A percentile compares a stretch with the other conserved stretches of the same genome.
These are phyloP conservation scores for Agonopterix arenella DNA, from an alignment of 2,888 invertebrate species.

Conservation along the genomic window DNA sequence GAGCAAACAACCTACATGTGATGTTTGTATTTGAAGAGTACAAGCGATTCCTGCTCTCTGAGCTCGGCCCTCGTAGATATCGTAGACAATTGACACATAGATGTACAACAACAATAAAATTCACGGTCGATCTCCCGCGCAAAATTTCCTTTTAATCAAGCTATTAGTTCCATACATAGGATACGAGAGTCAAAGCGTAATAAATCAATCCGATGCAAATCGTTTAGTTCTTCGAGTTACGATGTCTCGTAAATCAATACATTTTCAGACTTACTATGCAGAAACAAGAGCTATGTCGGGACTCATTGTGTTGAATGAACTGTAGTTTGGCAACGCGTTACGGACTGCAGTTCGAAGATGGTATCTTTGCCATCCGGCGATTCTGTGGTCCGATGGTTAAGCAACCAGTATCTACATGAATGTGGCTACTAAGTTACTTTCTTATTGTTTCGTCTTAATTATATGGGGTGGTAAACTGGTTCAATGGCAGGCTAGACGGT, in stretches of 20 bases:
- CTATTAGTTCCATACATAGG: conserved; percentile 19
- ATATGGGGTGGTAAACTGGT: conserved; percentile 38
- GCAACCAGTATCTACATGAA: conserved; percentile 37
- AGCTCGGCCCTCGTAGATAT: no score
- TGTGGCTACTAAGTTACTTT: conserved; percentile 42
- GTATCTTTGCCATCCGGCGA: conserved; percentile 64
- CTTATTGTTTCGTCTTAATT: conserved; percentile 70
- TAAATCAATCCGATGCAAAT: conserved; percentile 50
- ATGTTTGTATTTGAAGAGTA: no score
- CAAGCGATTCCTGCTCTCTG: no score
- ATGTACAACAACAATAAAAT: not conserved
- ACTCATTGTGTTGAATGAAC: no score
- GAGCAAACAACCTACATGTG: no score
- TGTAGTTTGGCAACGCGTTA: conserved; percentile 47
- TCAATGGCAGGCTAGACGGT: conserved; percentile 38
- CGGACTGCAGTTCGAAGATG: conserved; percentile 34
- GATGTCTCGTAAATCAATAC: conserved; percentile 4
- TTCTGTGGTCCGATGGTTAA: conserved; percentile 51
- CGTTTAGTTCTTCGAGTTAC: conserved; percentile 48
- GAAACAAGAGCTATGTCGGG: no score
- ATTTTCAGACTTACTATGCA: no score
- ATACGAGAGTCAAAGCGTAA: conserved; percentile 28
- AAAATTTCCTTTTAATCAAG: conserved; percentile 11
- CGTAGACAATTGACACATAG: no score
- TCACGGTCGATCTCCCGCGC: not conserved